A percentile compares a stretch with the other conserved stretches of the same genome.
phyloP scores from a whole-genome alignment of 30 jellyfish, hydroid and myxozoan genomes.

The Pseudorhiza aurosa region DNA sequence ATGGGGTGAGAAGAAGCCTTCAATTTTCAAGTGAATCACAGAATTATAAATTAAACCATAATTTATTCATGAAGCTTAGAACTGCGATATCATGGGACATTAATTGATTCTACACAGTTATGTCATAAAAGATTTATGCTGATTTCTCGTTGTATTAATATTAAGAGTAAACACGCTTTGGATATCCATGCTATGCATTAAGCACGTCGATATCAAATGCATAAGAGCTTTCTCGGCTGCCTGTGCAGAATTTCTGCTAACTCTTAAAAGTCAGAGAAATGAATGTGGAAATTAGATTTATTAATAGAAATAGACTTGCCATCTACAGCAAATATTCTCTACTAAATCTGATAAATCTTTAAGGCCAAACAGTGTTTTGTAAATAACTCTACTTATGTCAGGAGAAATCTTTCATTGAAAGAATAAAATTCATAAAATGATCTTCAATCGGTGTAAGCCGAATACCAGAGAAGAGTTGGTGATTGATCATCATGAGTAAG shows the following conservation, averaged over 20 bases:
- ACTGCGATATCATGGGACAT: conserved; percentile 19
- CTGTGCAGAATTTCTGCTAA: conserved; percentile 2
- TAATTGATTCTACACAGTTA: conserved; percentile 15
- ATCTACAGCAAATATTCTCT: too few species aligned
- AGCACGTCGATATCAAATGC: conserved; percentile 2
- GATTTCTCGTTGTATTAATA: not conserved
- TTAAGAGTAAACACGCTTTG: not conserved
- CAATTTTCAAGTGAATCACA: not conserved
- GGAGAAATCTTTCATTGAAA: too few species aligned
- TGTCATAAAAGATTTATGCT: conserved; percentile 15
- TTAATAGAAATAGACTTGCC: too few species aligned
- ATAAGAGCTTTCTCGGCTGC: too few species aligned
- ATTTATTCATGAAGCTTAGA: conserved; percentile 1
- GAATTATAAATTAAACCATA: conserved; percentile 12
- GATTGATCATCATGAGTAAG: too few species aligned
- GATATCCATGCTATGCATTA: not conserved
- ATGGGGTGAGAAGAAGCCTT: not conserved
- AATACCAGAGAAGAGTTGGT: too few species aligned
- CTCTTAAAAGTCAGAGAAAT: not conserved
- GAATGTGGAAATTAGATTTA: not conserved
- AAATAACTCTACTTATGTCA: too few species aligned
- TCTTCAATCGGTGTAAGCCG: too few species aligned
- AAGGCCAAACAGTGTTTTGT: too few species aligned
- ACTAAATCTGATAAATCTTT: too few species aligned
- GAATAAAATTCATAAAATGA: too few species aligned